These are phyloP conservation scores for Ischnura elegans DNA, from an alignment of 2,888 invertebrate species.

Conservation along the genomic window DNA sequence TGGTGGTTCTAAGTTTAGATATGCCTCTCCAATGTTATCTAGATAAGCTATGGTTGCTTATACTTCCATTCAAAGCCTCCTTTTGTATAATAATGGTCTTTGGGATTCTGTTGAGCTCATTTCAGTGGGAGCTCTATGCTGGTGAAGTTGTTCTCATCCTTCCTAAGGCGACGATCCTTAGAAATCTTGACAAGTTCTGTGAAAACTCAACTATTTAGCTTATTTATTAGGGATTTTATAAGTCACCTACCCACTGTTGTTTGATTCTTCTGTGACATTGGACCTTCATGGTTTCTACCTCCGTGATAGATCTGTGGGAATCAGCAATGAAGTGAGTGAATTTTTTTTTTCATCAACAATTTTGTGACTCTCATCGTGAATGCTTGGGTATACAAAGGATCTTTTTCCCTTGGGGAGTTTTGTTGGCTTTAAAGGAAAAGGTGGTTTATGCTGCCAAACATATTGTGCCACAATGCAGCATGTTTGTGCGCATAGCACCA, in stretches of 20 bases:
- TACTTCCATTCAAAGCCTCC: background rate
- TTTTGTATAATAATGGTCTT: conserved; percentile 25
- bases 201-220: background rate
- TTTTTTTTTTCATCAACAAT: no score
- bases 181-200: background rate
- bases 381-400: no score
- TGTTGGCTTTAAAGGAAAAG: no score
- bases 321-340: background rate
- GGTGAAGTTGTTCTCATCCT: background rate
- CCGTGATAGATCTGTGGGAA: background rate
- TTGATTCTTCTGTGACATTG: background rate
- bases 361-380: no score
- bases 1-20: conserved; percentile 28
- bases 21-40: conserved; percentile 37
- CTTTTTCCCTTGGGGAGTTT: no score
- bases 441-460: no score
- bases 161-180: background rate
- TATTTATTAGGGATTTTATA: background rate
- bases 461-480: no score
- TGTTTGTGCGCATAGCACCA: no score
- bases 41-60: background rate
- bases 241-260: background rate
- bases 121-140: background rate
- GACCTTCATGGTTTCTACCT: background rate
- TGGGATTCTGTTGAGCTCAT: background rate